phyloP scores from a whole-genome alignment of 1,140 invertebrate genomes.

The Nephotettix cincticeps region DNA sequence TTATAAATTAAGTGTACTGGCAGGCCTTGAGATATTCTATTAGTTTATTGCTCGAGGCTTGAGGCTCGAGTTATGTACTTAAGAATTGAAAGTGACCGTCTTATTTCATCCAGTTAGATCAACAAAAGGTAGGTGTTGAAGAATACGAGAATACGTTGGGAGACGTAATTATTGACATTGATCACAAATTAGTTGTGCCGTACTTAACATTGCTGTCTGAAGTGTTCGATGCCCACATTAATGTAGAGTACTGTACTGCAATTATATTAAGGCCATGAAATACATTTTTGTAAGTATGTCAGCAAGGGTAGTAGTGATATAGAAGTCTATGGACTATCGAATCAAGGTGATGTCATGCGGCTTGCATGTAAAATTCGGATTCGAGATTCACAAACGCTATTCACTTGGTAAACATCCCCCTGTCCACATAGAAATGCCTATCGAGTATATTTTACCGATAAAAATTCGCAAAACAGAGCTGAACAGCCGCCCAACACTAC shows the following conservation, averaged over 20 bases:
- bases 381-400: too few relatives aligned
- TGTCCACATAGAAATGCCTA: background rate
- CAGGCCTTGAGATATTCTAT: conserved; percentile 45
- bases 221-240: background rate
- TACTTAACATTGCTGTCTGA: background rate
- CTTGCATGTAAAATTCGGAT: too few relatives aligned
- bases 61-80: conserved; percentile 51
- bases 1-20: conserved; percentile 42
- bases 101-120: conserved; percentile 48
- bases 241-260: too few relatives aligned
- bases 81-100: conserved; percentile 49
- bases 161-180: background rate
- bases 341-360: background rate
- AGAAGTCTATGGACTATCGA: background rate
- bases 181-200: background rate
- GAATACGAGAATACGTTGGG: conserved; percentile 46
- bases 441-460: background rate
- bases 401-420: background rate
- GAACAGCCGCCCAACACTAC: background rate
- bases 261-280: background rate
- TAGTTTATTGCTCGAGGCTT: conserved; percentile 48
- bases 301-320: background rate
- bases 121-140: conserved; percentile 48
- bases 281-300: background rate
- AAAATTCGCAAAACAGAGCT: background rate